Percentiles rank a stretch among this genome's conserved stretches.
These are phyloP conservation scores for Corvus moneduloides DNA, from an alignment of 2,113 vertebrate species.

Conservation along the genomic window DNA sequence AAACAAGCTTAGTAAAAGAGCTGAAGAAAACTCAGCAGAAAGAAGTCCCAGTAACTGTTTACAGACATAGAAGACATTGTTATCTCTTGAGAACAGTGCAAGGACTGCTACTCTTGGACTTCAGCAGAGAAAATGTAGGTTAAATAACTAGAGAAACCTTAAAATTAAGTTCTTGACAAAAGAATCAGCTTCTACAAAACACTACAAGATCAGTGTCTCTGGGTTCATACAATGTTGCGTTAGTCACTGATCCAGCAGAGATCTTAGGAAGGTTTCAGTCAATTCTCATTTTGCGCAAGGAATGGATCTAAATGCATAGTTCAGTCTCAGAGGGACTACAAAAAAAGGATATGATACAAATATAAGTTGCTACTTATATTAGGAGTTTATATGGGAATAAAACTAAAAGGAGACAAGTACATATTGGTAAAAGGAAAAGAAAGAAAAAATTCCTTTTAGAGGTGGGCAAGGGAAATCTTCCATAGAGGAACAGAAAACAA, in stretches of 20 bases:
- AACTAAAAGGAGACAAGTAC: not conserved
- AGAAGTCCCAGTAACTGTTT: not conserved
- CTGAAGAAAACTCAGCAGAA: not conserved
- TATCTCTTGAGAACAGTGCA: not conserved
- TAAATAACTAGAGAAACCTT: slow-evolving; percentile 15
- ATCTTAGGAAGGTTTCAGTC: slow-evolving; percentile 4
- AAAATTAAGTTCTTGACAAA: slow-evolving; percentile 26
- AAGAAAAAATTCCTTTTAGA: not conserved
- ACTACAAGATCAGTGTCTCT: not conserved
- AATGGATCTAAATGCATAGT: not conserved
- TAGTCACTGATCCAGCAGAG: slow-evolving; percentile 53
- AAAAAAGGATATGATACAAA: not conserved
- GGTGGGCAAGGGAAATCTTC: not conserved
- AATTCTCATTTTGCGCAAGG: not conserved
- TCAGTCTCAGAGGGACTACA: not conserved
- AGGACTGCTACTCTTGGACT: not conserved
- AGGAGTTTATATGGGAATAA: not conserved
- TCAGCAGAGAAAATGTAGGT: not conserved
- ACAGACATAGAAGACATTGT: not conserved
- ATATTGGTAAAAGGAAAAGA: not conserved
- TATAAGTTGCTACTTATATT: not conserved
- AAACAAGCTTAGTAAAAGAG: not conserved
- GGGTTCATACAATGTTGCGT: not conserved
- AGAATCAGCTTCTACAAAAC: slow-evolving; percentile 37
- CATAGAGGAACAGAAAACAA: not conserved